These are phyloP conservation scores for Himalopsyche japonica DNA, from an alignment of 2,888 invertebrate genomes.

Conservation along the genomic window DNA sequence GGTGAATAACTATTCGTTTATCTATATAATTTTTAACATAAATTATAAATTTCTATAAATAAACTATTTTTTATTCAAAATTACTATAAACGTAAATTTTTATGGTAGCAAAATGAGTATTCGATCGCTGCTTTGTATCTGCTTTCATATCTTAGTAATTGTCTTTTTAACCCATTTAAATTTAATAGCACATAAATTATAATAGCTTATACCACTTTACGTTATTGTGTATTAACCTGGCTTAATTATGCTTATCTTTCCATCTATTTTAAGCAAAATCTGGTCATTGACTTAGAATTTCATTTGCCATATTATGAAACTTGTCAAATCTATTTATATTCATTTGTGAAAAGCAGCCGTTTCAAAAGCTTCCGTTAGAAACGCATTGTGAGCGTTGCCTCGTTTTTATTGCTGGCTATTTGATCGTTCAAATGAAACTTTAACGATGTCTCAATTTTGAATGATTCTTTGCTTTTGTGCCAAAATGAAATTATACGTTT, in stretches of 20 bases:
- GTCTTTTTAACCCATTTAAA: no score
- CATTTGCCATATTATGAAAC: not conserved
- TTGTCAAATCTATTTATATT: not conserved
- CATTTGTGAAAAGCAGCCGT: not conserved
- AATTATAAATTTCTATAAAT: no score
- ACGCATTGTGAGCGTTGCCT: not conserved
- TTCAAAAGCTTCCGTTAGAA: not conserved
- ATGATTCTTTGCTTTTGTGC: not conserved
- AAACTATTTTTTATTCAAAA: no score
- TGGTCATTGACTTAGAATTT: not conserved
- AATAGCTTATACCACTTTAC: no score
- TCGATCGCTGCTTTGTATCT: no score
- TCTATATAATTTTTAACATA: no score
- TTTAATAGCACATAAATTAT: no score
- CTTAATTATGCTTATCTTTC: not conserved
- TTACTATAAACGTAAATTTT: no score
- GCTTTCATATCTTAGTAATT: no score
- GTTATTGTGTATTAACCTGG: no score
- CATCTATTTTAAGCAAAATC: not conserved
- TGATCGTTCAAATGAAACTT: not conserved
- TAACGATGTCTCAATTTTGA: not conserved
- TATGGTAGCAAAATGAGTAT: no score
- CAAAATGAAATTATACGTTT: not conserved
- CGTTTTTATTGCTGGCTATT: not conserved
- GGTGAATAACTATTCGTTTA: no score